These are phyloP conservation scores for Himalopsyche japonica DNA, from an alignment of 2,888 invertebrate species.

Conservation along the genomic window DNA sequence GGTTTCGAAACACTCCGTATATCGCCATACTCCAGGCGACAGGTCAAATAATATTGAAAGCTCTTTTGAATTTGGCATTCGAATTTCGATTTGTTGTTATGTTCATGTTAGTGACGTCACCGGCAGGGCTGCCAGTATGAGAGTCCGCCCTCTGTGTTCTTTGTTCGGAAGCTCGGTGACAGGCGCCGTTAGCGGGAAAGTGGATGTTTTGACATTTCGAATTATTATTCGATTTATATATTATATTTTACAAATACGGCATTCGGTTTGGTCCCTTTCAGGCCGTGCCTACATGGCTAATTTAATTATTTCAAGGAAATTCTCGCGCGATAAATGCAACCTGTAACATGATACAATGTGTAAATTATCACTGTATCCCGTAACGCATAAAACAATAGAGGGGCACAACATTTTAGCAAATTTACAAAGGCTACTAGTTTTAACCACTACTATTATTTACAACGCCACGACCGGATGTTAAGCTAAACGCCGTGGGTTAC, in stretches of 20 bases:
- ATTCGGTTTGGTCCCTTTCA: background rate
- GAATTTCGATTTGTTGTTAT: background rate
- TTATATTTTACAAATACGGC: background rate
- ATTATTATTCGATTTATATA: background rate
- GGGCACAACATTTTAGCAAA: too few relatives aligned
- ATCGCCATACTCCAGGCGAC: background rate
- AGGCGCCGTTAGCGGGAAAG: background rate
- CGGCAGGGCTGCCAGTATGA: background rate
- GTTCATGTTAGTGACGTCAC: background rate
- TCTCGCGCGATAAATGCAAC: too few relatives aligned
- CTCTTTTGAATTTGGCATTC: background rate
- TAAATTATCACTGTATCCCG: too few relatives aligned
- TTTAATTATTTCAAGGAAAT: background rate
- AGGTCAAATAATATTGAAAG: constrained; percentile 1
- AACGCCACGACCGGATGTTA: too few relatives aligned
- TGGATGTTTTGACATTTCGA: constrained; percentile 1
- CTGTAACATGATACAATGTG: too few relatives aligned
- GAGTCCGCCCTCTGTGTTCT: background rate
- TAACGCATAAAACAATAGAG: too few relatives aligned
- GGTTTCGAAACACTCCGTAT: background rate
- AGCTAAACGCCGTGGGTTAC: too few relatives aligned
- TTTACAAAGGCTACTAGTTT: too few relatives aligned
- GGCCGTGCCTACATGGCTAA: background rate
- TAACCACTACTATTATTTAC: too few relatives aligned
- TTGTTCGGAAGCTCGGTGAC: constrained; percentile 1